phyloP scores from a whole-genome alignment of 2,888 invertebrate genomes.

The Drosophila fungiperda region DNA sequence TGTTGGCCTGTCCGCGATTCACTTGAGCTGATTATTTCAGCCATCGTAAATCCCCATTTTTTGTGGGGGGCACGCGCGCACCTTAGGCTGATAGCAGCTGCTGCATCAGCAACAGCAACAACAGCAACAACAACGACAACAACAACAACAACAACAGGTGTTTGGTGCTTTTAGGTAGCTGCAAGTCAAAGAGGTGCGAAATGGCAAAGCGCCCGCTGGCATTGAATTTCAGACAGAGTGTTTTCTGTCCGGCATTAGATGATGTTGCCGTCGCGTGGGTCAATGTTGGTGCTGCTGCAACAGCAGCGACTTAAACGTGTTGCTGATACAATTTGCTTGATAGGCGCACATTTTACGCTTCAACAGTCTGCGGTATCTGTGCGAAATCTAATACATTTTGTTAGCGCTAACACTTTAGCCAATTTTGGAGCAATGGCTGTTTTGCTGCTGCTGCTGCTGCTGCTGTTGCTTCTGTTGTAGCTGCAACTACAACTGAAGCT shows the following conservation, averaged over 20 bases:
- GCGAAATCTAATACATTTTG: slow-evolving; percentile 78
- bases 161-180: slow-evolving; percentile 59
- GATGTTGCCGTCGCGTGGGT: slow-evolving; percentile 74
- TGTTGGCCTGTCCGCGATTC: slow-evolving; percentile 71
- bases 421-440: slow-evolving; percentile 54
- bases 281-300: slow-evolving; percentile 51
- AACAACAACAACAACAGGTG: slow-evolving; percentile 47
- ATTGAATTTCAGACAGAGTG: slow-evolving; percentile 80
- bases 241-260: slow-evolving; percentile 73
- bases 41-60: slow-evolving; percentile 75
- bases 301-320: slow-evolving; percentile 66
- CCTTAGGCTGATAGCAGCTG: slow-evolving; percentile 55
- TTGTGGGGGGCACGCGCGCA: slow-evolving; percentile 78
- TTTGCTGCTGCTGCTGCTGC: slow-evolving; percentile 6
- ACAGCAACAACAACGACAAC: slow-evolving; percentile 28
- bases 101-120: slow-evolving; percentile 48
- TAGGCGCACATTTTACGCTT: slow-evolving; percentile 77
- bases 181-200: slow-evolving; percentile 77
- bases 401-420: slow-evolving; percentile 61
- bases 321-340: slow-evolving; percentile 78
- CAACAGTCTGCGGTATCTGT: slow-evolving; percentile 65
- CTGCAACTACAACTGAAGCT: slow-evolving; percentile 27
- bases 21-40: slow-evolving; percentile 75
- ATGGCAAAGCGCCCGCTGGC: slow-evolving; percentile 77
- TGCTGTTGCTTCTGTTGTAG: slow-evolving; percentile 17